Percentiles rank a stretch among this genome's conserved stretches.
Conservation (phyloP, 1,140 invertebrate species). For the Drosophila ercepeae region DNA sequence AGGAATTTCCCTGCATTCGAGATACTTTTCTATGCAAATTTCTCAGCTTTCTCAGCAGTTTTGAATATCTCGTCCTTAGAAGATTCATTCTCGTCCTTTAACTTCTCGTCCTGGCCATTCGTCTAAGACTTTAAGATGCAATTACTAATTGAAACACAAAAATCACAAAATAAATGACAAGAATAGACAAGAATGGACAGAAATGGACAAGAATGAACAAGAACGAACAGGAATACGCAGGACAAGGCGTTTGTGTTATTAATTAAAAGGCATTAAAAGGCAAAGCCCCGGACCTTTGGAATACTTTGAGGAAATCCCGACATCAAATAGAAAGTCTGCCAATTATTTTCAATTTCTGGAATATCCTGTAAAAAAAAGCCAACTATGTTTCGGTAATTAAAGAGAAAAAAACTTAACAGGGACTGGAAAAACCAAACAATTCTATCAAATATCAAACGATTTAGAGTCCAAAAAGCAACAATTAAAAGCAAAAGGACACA, state of each 20-base stretch:
- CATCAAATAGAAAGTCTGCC: constrained; percentile 1
- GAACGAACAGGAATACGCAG: constrained; percentile 21
- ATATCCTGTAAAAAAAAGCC: no score
- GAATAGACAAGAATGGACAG: no score
- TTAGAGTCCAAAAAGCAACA: constrained; percentile 15
- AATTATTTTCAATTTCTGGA: constrained; percentile 3
- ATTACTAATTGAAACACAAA: constrained; percentile 50
- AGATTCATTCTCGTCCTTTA: no score
- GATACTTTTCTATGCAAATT: constrained; percentile 50
- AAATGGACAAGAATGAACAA: no score
- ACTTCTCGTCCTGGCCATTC: constrained; percentile 45
- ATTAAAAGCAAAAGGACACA: constrained; percentile 19
- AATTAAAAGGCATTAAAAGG: constrained; percentile 72
- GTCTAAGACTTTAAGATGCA: constrained; percentile 63
- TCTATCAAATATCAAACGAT: not conserved
- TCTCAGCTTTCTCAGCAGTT: constrained; percentile 36
- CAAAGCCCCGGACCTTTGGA: not conserved
- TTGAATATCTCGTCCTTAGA: constrained; percentile 18
- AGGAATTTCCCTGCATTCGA: constrained; percentile 29
- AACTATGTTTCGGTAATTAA: constrained; percentile 1
- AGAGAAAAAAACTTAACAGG: not conserved
- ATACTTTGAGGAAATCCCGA: constrained; percentile 9
- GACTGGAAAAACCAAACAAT: constrained; percentile 28
- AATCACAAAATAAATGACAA: constrained; percentile 23
- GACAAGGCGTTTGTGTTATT: constrained; percentile 63